Conservation (phyloP, 2,888 invertebrate species). For the Tinea pellionella region DNA sequence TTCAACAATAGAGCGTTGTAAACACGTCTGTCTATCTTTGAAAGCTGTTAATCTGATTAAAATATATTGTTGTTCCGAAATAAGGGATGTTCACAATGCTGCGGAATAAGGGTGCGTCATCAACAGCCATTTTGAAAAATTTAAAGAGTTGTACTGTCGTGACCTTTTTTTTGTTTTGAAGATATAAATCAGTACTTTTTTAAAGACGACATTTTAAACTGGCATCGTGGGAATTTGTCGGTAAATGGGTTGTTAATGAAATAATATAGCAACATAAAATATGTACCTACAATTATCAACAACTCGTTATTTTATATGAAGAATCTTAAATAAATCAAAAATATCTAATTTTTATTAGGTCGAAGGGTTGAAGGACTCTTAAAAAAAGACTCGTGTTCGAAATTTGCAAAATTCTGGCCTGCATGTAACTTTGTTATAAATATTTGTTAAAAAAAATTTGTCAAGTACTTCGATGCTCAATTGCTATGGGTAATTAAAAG, state of each 20-base stretch:
- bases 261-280: too few relatives aligned
- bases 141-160: neutral
- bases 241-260: neutral
- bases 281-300: too few relatives aligned
- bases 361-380: too few relatives aligned
- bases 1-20: slow-evolving; percentile 21
- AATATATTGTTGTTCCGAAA: slow-evolving; percentile 23
- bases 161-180: neutral
- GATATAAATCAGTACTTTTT: neutral
- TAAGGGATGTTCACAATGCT: slow-evolving; percentile 23
- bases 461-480: too few relatives aligned
- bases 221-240: neutral
- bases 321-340: too few relatives aligned
- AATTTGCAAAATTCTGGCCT: too few relatives aligned
- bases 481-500: too few relatives aligned
- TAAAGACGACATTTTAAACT: neutral
- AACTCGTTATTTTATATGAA: too few relatives aligned
- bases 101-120: slow-evolving; percentile 9
- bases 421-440: too few relatives aligned
- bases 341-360: too few relatives aligned
- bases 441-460: too few relatives aligned
- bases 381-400: too few relatives aligned
- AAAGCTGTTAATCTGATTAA: slow-evolving; percentile 31
- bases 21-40: slow-evolving; percentile 23
- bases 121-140: neutral